Evolutionary conservation across 1,140 invertebrate genomes (phyloP), one percentile per base, ranked within the genome.

Genomic region (Stenopsyche tienmushanensis): DNA sequence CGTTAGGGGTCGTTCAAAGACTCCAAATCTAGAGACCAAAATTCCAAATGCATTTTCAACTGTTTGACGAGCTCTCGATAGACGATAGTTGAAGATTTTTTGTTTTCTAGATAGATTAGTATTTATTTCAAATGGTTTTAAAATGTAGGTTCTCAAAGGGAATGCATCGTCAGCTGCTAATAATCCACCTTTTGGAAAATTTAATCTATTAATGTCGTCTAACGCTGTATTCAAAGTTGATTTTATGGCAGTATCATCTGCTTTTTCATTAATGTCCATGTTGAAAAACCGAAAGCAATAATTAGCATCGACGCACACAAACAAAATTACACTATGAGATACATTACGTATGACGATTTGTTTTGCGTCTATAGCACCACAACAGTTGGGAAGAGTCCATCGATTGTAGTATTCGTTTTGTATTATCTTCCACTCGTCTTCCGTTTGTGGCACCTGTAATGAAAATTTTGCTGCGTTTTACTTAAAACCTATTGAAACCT

Each of bases 111-210:
- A 26, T 20, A 53, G 29, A 13, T 20, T 8, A 45, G 9, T 39
- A 24, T 42, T 54, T 59, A 53, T 44, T 50, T 21, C 23, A 62
- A 47, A 71, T 63, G 70, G 70, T 67, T 67, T 64, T 55, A 72
- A 62, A 53, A 71, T 54, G 41, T 66, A 58, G 18, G 49, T 68
- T 65, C 50, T 68, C 45, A 72, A 64, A n/a, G 71, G 65, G 47
- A 72, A 72, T 42, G 72, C 72, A 58, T 72, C 60, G 39, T 72
- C 71, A 54, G 63, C 69, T 26, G 72, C 60, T 34, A 71, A 69
- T 29, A 73, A n/a, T n/a, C n/a, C n/a, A n/a, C n/a, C 60, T 23
- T 55, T 45, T 23, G 64, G 44, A 7, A 45, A 24, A 24, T 49
- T 8, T 7, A 3, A n/a, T n/a, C 10, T 8, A 20, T 8, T 49